Conservation (phyloP, 2,113 vertebrate genomes). For the Salvelinus alpinus region DNA sequence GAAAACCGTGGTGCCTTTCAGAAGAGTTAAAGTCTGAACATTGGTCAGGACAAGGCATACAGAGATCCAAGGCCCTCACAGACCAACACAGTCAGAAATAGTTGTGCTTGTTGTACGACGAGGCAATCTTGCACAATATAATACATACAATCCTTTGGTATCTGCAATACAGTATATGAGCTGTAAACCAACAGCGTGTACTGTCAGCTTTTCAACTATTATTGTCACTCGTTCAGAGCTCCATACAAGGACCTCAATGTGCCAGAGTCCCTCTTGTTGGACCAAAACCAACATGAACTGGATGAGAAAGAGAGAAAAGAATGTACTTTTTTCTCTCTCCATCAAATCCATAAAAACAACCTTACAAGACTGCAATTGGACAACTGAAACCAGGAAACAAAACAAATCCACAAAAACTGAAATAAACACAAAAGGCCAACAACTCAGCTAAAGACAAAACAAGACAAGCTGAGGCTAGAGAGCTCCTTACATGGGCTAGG, state of each 20-base stretch:
- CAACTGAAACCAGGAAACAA: conserved; percentile 8
- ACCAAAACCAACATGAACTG: conserved; percentile 30
- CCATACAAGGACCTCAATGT: neutral
- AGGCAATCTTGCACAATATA: neutral
- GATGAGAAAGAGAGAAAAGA: neutral
- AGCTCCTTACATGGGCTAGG: too few species aligned
- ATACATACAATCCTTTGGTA: neutral
- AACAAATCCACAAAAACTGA: neutral
- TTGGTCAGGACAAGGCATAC: conserved; percentile 43
- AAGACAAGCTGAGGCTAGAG: neutral
- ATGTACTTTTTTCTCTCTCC: too few species aligned
- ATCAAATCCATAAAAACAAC: too few species aligned
- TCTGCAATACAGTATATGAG: neutral
- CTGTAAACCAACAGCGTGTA: neutral
- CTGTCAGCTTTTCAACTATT: neutral
- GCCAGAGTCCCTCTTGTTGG: conserved; percentile 37
- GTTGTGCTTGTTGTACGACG: neutral
- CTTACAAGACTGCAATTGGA: neutral
- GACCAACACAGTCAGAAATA: neutral
- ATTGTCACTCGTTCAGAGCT: neutral
- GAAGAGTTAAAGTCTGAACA: neutral
- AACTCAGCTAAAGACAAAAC: neutral
- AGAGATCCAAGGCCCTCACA: conserved; percentile 1
- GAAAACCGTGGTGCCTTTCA: neutral
- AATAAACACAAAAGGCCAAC: neutral